phyloP scores from a whole-genome alignment of 1,140 invertebrate genomes.

The Panagrolaimus sp. region DNA sequence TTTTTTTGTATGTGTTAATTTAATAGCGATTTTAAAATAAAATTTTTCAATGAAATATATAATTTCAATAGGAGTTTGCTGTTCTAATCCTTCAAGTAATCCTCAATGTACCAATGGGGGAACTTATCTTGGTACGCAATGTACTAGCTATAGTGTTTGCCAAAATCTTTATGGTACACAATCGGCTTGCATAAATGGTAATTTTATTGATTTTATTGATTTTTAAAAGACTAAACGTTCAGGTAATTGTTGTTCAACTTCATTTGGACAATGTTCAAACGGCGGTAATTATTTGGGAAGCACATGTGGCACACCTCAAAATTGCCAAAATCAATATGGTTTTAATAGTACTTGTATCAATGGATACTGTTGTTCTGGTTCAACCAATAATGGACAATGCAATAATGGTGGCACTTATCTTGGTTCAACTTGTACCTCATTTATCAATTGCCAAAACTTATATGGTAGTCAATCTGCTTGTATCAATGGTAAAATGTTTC shows the following conservation, averaged over 20 bases:
- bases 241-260: conserved; percentile 8
- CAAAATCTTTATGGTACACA: background rate
- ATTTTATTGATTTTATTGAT: background rate
- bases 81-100: background rate
- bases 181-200: background rate
- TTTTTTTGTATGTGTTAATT: background rate
- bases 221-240: background rate
- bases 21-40: background rate
- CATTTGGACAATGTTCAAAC: background rate
- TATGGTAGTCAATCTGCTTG: background rate
- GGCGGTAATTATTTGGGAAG: background rate
- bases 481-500: background rate
- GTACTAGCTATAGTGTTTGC: background rate
- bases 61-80: background rate
- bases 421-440: background rate
- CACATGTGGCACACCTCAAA: background rate
- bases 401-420: background rate
- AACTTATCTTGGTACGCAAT: background rate
- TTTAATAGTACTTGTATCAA: background rate
- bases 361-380: conserved; percentile 8
- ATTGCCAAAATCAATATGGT: conserved; percentile 5
- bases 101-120: conserved; percentile 1
- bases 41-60: background rate
- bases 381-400: background rate
- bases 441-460: background rate